A percentile compares a stretch with the other conserved stretches of the same genome.
Conservation (phyloP, 2,797 vertebrate genomes). For the Platalea minor region DNA sequence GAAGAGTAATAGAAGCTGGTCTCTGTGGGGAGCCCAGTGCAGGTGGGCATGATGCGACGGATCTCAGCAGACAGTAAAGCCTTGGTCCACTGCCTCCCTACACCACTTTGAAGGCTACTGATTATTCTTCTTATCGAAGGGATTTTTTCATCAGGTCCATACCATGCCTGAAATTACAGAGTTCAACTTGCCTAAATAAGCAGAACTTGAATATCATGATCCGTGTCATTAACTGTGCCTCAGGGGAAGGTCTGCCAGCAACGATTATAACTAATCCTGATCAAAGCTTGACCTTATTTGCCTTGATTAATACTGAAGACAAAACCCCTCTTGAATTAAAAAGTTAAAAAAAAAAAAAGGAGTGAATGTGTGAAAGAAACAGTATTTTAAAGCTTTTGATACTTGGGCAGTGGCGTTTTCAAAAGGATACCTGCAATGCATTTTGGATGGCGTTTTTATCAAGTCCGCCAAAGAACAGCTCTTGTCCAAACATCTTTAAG, state of each 20-base stretch:
- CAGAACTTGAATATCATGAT: slow-evolving; percentile 6
- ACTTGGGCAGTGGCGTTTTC: neutral
- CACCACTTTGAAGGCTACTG: slow-evolving; percentile 41
- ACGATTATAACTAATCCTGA: slow-evolving; percentile 29
- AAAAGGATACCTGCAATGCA: slow-evolving; percentile 71
- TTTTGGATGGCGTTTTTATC: slow-evolving; percentile 75
- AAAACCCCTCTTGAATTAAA: neutral
- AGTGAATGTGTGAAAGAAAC: neutral
- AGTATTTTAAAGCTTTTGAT: neutral
- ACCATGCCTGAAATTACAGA: slow-evolving; percentile 62
- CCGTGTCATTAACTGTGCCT: neutral
- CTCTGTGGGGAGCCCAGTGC: slow-evolving; percentile 51
- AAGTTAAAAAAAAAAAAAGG: neutral
- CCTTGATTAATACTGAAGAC: neutral
- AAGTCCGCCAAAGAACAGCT: slow-evolving; percentile 75
- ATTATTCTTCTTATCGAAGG: slow-evolving; percentile 42
- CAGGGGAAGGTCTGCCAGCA: slow-evolving; percentile 16
- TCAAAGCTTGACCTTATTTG: slow-evolving; percentile 43
- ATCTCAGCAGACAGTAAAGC: slow-evolving; percentile 60
- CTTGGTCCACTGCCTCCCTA: slow-evolving; percentile 60
- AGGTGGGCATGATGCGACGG: slow-evolving; percentile 37
- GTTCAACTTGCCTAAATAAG: slow-evolving; percentile 33
- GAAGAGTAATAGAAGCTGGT: slow-evolving; percentile 55
- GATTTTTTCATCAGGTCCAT: slow-evolving; percentile 25
- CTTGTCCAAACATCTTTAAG: slow-evolving; percentile 82